Conservation (phyloP, 2,888 invertebrate species). For the Nephrocerus scutellatus region DNA sequence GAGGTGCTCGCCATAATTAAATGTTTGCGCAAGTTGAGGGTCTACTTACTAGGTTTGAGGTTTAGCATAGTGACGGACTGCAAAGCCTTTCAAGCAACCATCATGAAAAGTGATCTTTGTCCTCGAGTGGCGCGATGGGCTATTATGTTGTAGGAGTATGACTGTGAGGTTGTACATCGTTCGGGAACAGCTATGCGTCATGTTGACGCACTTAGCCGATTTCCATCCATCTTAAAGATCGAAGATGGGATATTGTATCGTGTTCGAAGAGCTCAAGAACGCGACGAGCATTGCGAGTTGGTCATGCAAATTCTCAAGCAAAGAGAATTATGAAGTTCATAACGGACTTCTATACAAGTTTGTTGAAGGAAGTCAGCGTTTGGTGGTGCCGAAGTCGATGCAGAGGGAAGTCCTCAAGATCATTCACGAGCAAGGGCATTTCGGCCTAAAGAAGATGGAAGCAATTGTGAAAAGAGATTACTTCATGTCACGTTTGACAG, state of each 20-base stretch:
- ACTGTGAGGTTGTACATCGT: conserved; percentile 3
- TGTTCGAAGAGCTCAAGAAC: not conserved
- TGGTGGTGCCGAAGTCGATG: conserved; percentile 4
- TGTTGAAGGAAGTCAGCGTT: not conserved
- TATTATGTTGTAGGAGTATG: conserved; percentile 4
- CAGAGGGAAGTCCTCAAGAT: conserved; percentile 1
- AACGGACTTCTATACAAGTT: conserved; percentile 5
- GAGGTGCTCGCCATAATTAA: conserved; percentile 10
- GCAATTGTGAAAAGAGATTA: not conserved
- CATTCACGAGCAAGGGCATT: conserved; percentile 8
- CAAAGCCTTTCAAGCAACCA: conserved; percentile 7
- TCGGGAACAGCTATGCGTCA: conserved; percentile 4
- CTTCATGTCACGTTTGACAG: conserved; percentile 3
- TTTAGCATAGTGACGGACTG: conserved; percentile 9
- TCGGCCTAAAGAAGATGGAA: conserved; percentile 5
- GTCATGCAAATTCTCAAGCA: conserved; percentile 1
- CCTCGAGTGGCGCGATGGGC: conserved; percentile 2
- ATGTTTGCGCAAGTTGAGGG: conserved; percentile 15
- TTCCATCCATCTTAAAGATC: not conserved
- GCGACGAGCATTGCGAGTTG: conserved; percentile 1
- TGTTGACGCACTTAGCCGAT: conserved; percentile 4
- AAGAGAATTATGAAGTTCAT: conserved; percentile 6
- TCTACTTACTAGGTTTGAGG: conserved; percentile 28
- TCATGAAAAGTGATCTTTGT: conserved; percentile 2
- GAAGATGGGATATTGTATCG: not conserved